Base-by-base conservation (phyloP, 2,797 vertebrate genomes). In the Orientallactaga sibirica region DNA sequence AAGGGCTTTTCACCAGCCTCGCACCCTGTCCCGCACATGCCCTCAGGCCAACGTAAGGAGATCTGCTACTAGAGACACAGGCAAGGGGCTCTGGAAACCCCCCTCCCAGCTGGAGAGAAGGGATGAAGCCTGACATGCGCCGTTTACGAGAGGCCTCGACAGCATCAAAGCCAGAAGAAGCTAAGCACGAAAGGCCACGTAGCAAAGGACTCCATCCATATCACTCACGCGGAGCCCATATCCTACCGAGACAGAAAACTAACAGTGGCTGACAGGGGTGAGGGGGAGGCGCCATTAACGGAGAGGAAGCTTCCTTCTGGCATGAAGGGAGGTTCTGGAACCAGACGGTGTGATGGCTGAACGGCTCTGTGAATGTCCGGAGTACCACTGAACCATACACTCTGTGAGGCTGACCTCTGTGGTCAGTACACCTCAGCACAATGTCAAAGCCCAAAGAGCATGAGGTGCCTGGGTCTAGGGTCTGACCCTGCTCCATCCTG, bases 141-240 rank as follows among this genome's bases (percentile, higher is more conserved):
- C 24, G 19, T 64, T n/a, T 29, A 14, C 2, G n/a, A 3, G 0
- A 8, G 10, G 10, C 55, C 55, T 12, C 15, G 7, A 55, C 55
- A 55, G 55, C 55, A 55, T 6, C 12, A 5, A 33, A 5, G 55
- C 14, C 55, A 16, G 27, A 15, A 4, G 52, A 25, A 52, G 37
- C 33, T 62, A 20, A 41, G 25, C 16, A 2, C 18, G 22, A 1
- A 18, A 2, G n/a, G 27, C 7, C 7, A 2, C 6, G 0, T 1
- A 0, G 1, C 1, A 1, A 3, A 4, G 0, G 62, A 5, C 1
- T 55, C 18, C 66, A 11, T 0, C 2, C 4, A 0, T 1, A 4
- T 0, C 25, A 20, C 8, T 4, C 1, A 24, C 10, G 8, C 37
- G 20, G 68, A 2, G 5, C 1, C 2, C 19, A 7, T 16, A 12